Conservation (phyloP, 2,113 vertebrate genomes). For the Aegithalos caudatus region DNA sequence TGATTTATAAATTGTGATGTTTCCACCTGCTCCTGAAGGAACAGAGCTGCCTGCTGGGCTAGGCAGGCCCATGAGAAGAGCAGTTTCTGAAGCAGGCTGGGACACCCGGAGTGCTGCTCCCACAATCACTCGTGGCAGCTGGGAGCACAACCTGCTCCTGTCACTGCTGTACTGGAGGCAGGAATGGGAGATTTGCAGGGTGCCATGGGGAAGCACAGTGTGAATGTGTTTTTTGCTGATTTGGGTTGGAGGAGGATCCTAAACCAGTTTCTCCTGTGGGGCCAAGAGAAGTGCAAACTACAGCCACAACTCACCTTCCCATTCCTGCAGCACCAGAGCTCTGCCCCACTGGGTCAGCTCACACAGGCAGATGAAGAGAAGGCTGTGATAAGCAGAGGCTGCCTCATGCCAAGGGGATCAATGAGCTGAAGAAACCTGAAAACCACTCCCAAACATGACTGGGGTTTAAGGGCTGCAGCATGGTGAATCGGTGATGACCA, state of each 20-base stretch:
- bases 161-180: neutral
- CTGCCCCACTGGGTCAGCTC: neutral
- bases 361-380: neutral
- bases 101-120: neutral
- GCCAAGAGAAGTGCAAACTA: neutral
- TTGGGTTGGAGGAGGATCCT: neutral
- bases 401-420: neutral
- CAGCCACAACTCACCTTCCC: neutral
- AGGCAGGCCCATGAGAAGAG: neutral
- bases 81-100: neutral
- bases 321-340: neutral
- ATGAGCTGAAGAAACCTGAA: neutral
- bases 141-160: neutral
- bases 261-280: neutral
- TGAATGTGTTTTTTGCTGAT: neutral
- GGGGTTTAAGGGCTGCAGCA: neutral
- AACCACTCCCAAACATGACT: neutral
- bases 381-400: neutral
- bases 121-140: neutral
- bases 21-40: conserved; percentile 18
- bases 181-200: neutral
- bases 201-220: fast-evolving
- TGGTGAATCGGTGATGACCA: neutral
- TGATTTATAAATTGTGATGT: conserved; percentile 17
- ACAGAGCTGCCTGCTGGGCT: conserved; percentile 3